Conservation (phyloP, 1,140 invertebrate species). For the Drosophila teissieri region DNA sequence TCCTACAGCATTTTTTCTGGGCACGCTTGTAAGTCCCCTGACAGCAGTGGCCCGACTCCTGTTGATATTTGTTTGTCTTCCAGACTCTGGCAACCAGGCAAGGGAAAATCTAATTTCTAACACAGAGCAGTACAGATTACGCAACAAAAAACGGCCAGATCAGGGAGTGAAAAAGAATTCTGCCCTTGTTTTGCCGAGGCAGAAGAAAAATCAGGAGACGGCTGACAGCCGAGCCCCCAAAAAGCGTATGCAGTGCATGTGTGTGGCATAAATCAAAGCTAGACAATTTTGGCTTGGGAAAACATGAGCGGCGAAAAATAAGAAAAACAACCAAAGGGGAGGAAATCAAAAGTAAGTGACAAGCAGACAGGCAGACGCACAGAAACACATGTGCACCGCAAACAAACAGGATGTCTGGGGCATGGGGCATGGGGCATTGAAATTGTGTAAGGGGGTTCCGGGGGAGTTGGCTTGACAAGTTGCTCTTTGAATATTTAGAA, state of each 20-base stretch:
- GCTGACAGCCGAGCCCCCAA: constrained; percentile 58
- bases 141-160: constrained; percentile 55
- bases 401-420: constrained; percentile 60
- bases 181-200: constrained; percentile 18
- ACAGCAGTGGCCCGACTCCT: constrained; percentile 51
- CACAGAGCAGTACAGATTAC: constrained; percentile 49
- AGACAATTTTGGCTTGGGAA: constrained; percentile 78
- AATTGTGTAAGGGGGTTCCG: not conserved
- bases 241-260: constrained; percentile 80
- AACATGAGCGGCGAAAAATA: constrained; percentile 60
- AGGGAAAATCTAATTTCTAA: constrained; percentile 75
- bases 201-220: constrained; percentile 58
- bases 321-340: constrained; percentile 49
- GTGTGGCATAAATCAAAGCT: constrained; percentile 82
- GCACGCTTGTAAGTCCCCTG: constrained; percentile 70
- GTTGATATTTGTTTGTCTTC: constrained; percentile 56
- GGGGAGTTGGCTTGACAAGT: constrained; percentile 52
- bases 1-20: constrained; percentile 11
- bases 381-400: constrained; percentile 79
- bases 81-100: constrained; percentile 13
- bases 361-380: constrained; percentile 77
- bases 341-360: constrained; percentile 82
- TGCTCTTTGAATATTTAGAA: constrained; percentile 70
- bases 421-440: not conserved
- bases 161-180: constrained; percentile 21